phyloP scores from a whole-genome alignment of 2,113 vertebrate species.

The Notothenia coriiceps region DNA sequence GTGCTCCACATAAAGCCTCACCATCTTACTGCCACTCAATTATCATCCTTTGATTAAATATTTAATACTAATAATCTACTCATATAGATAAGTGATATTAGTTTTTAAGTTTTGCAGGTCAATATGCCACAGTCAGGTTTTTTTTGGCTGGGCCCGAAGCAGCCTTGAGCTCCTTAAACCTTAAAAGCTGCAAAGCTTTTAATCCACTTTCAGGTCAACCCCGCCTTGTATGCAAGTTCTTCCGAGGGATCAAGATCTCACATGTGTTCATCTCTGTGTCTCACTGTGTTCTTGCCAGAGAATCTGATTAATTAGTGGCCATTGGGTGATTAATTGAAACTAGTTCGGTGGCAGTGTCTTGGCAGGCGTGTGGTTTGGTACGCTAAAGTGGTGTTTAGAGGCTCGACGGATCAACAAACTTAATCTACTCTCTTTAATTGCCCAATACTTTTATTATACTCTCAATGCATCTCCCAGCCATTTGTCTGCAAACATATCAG shows the following conservation, averaged over 20 bases:
- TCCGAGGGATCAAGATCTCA: slow-evolving; percentile 55
- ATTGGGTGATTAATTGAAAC: slow-evolving; percentile 67
- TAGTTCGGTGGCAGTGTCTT: slow-evolving; percentile 29
- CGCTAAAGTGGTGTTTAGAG: slow-evolving; percentile 4
- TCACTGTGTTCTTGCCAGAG: slow-evolving; percentile 25
- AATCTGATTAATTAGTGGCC: slow-evolving; percentile 66
- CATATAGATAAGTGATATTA: slow-evolving; percentile 2
- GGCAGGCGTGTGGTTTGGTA: slow-evolving; percentile 33
- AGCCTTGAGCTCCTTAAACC: slow-evolving; percentile 71
- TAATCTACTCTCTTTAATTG: slow-evolving; percentile 19
- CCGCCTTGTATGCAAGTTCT: slow-evolving; percentile 68
- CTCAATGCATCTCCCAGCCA: background rate
- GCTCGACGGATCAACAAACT: slow-evolving; percentile 3
- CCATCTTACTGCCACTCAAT: background rate
- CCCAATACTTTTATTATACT: background rate
- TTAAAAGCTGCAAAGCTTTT: slow-evolving; percentile 79
- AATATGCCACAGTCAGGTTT: slow-evolving; percentile 15
- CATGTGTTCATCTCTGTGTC: slow-evolving; percentile 22
- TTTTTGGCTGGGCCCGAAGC: slow-evolving; percentile 49
- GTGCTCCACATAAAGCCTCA: background rate
- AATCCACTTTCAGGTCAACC: slow-evolving; percentile 78
- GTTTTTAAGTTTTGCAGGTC: slow-evolving; percentile 3
- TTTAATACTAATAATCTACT: background rate
- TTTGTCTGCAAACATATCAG: background rate
- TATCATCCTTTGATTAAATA: background rate